Evolutionary conservation across 2,888 invertebrate genomes (phyloP), one percentile per base, ranked within the genome.

Genomic region (Gandaritis pyraliata): DNA sequence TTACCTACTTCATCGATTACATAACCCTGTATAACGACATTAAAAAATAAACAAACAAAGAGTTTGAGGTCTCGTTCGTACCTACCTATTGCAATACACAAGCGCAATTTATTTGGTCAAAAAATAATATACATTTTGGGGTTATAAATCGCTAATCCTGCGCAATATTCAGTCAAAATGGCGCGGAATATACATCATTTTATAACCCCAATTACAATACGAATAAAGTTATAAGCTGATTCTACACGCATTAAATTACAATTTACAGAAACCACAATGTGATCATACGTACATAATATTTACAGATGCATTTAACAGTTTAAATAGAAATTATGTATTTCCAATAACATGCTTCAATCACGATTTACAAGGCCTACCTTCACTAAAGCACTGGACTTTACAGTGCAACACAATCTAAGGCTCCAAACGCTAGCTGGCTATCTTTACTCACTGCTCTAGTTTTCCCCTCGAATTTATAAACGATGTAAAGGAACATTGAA

Each of bases 111-210:
- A 51, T 50, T 66, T 63, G 58, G 63, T 52, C 58, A 59, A 38
- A 58, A 54, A 55, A 56, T 56, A 59, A 51, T 56, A 61, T 64
- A 54, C 49, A 61, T 23, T 8, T 47, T 56, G 36, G 50, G 49
- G 23, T 49, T 45, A 15, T 12, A 18, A 45, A 53, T 51, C 45
- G 4, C 33, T 41, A 39, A 16, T 33, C 46, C 18, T 23, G 33
- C 56, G 53, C 54, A 41, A 33, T 33, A 33, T 33, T 56, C 57
- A 57, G 57, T 57, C 57, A 48, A 56, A 43, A 49, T 47, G 45
- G 52, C 36, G 43, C 43, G 30, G n/a, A 15, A n/a, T 33, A 8
- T 30, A 16, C 6, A 16, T n/a, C 18, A 13, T 33, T 23, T 16
- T 16, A 38, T 53, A 15, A 43, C 36, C 39, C 15, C 54, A 18